phyloP scores from a whole-genome alignment of 2,113 vertebrate species.

The Holacanthus passer region DNA sequence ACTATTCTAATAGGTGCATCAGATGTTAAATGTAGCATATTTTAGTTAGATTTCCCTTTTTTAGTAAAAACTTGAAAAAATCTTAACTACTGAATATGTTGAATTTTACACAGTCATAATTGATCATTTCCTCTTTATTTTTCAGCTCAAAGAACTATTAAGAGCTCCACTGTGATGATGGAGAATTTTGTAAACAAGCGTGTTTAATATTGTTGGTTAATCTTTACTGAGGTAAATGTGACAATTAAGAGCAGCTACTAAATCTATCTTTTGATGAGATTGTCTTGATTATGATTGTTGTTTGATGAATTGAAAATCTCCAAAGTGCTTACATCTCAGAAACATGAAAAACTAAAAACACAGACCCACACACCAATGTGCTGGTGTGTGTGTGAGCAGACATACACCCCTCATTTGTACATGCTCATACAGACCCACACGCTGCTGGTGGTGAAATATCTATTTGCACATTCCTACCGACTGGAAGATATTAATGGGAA shows the following conservation, averaged over 20 bases:
- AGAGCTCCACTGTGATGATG: not conserved
- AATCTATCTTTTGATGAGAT: not conserved
- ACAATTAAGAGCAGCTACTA: not conserved
- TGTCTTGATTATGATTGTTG: not conserved
- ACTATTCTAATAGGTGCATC: too few species aligned
- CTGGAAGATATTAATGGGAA: constrained; percentile 61
- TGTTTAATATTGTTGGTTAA: not conserved
- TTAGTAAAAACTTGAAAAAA: not conserved
- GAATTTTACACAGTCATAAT: too few species aligned
- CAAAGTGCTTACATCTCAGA: not conserved
- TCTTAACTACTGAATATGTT: not conserved
- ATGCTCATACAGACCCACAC: constrained; percentile 11
- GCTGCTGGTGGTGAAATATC: constrained; percentile 52
- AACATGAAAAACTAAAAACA: not conserved
- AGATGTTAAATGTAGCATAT: too few species aligned
- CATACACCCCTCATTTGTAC: constrained; percentile 9
- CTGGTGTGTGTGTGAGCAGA: not conserved
- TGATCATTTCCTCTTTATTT: not conserved
- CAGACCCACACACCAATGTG: not conserved
- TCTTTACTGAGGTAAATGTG: not conserved
- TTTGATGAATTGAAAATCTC: not conserved
- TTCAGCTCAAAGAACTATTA: not conserved
- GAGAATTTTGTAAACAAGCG: not conserved
- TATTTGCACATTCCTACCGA: constrained; percentile 50
- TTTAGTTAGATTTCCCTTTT: too few species aligned